Conservation (phyloP, 37 sponge, comb jelly and placozoan species). For the Dysidea cf. avara region DNA sequence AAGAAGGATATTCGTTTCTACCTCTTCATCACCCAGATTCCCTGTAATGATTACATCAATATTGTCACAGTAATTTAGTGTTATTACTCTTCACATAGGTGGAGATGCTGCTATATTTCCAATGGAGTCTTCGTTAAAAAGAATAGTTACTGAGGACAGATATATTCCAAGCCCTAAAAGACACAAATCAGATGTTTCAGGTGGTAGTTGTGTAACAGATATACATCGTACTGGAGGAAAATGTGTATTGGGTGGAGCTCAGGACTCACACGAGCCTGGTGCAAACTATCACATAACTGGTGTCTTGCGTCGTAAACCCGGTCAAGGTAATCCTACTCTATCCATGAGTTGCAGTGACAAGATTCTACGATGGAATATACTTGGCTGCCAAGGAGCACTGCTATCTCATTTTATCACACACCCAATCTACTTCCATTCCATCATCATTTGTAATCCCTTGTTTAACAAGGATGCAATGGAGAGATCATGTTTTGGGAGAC, state of each 20-base stretch:
- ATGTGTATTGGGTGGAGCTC: slow-evolving; percentile 57
- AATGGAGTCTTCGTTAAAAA: neutral
- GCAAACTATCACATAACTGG: slow-evolving; percentile 59
- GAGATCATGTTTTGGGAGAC: slow-evolving; percentile 47
- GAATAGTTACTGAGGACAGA: neutral
- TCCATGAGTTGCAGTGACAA: slow-evolving; percentile 90
- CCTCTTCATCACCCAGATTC: slow-evolving; percentile 70
- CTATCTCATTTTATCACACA: slow-evolving; percentile 54
- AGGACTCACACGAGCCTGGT: slow-evolving; percentile 57
- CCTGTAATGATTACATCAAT: slow-evolving; percentile 50
- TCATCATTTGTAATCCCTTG: slow-evolving; percentile 29
- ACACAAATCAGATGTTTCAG: neutral
- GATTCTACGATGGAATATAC: slow-evolving; percentile 78
- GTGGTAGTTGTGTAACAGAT: slow-evolving; percentile 14
- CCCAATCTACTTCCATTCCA: slow-evolving; percentile 56
- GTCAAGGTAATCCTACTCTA: slow-evolving; percentile 80
- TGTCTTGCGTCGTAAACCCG: slow-evolving; percentile 76
- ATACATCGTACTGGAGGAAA: slow-evolving; percentile 83
- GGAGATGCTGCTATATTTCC: slow-evolving; percentile 80
- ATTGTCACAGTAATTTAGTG: neutral
- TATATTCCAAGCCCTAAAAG: neutral
- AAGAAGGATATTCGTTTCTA: slow-evolving; percentile 43
- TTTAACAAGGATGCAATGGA: slow-evolving; percentile 18
- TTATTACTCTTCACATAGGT: slow-evolving; percentile 22
- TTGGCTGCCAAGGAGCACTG: slow-evolving; percentile 84